These are phyloP conservation scores for Galaxea fascicularis DNA, from an alignment of 92 coral and sea anemone species.

Conservation along the genomic window DNA sequence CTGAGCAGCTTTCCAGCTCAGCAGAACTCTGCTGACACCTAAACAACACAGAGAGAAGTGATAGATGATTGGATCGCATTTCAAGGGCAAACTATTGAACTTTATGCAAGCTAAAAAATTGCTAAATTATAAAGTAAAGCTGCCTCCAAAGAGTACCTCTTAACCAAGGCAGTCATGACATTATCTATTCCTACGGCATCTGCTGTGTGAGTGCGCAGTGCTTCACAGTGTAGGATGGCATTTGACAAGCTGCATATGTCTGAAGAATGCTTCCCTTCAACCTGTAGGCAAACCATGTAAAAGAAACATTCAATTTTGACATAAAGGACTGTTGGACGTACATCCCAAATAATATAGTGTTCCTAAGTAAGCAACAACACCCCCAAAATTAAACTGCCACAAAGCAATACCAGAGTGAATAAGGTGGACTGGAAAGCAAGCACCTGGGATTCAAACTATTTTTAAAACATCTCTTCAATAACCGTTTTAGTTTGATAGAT, in stretches of 20 bases:
- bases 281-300: slow-evolving; percentile 33
- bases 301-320: neutral
- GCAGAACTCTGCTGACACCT: slow-evolving; percentile 91
- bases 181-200: slow-evolving; percentile 86
- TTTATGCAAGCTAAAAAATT: too few species aligned
- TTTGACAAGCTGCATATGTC: slow-evolving; percentile 92
- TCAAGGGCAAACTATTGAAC: neutral
- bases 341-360: too few species aligned
- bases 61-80: neutral
- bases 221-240: slow-evolving; percentile 94
- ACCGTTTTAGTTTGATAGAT: too few species aligned
- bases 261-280: slow-evolving; percentile 90
- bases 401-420: too few species aligned
- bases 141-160: slow-evolving; percentile 54
- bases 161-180: slow-evolving; percentile 82
- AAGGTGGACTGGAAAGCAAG: too few species aligned
- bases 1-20: slow-evolving; percentile 83
- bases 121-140: neutral
- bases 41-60: neutral
- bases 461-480: too few species aligned
- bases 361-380: too few species aligned
- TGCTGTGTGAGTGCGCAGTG: slow-evolving; percentile 82
- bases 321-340: neutral
- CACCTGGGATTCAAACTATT: too few species aligned
- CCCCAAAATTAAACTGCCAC: too few species aligned